phyloP scores from a whole-genome alignment of 2,113 vertebrate genomes.

The Tetrax tetrax region DNA sequence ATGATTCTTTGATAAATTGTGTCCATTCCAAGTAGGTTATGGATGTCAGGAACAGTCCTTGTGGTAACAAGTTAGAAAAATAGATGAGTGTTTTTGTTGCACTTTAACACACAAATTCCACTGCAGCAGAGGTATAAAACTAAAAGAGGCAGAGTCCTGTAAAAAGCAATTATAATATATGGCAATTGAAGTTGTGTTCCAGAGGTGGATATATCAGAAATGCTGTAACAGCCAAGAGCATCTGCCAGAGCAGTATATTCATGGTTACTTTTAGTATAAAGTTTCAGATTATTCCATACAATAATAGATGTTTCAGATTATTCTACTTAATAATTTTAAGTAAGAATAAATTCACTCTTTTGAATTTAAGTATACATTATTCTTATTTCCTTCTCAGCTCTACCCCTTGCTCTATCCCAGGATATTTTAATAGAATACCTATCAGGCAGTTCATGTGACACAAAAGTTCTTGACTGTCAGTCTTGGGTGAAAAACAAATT shows the following conservation, averaged over 20 bases:
- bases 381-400: not conserved
- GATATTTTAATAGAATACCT: not conserved
- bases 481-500: not conserved
- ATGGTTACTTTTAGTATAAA: not conserved
- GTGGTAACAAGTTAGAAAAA: not conserved
- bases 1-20: not conserved
- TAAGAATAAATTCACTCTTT: not conserved
- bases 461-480: not conserved
- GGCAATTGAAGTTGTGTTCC: not conserved
- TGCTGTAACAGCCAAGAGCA: not conserved
- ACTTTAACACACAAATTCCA: not conserved
- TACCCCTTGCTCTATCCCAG: not conserved
- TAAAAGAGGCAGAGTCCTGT: not conserved
- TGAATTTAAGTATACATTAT: not conserved
- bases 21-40: not conserved
- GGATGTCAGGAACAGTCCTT: not conserved
- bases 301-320: not conserved
- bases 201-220: not conserved
- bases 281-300: not conserved
- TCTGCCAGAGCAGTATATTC: not conserved
- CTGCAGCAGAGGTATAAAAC: not conserved
- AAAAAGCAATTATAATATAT: not conserved
- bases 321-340: not conserved
- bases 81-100: not conserved
- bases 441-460: not conserved